phyloP scores from a whole-genome alignment of 2,797 vertebrate species.

The Arrhamphus sclerolepis region DNA sequence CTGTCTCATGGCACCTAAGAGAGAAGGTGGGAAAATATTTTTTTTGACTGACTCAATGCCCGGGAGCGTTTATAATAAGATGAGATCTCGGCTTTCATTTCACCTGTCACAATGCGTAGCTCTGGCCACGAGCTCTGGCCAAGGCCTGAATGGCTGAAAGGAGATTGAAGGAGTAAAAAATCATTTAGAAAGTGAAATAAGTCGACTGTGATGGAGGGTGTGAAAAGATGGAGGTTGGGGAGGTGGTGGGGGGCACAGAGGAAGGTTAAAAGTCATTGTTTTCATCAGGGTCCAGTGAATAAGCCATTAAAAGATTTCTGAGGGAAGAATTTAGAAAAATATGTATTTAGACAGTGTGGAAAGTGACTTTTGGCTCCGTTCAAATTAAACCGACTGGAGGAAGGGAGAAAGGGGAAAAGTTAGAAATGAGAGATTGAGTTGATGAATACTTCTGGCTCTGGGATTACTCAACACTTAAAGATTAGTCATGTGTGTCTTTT shows the following conservation, averaged over 20 bases:
- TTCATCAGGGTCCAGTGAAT: slow-evolving; percentile 73
- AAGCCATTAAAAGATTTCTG: slow-evolving; percentile 81
- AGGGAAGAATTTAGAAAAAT: slow-evolving; percentile 82
- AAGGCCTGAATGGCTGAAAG: slow-evolving; percentile 67
- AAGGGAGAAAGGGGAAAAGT: slow-evolving; percentile 45
- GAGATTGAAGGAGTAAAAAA: slow-evolving; percentile 81
- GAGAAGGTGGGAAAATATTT: slow-evolving; percentile 56
- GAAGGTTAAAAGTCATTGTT: slow-evolving; percentile 82
- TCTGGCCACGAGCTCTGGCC: slow-evolving; percentile 57
- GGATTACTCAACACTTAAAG: slow-evolving; percentile 72
- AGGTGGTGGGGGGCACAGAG: slow-evolving; percentile 33
- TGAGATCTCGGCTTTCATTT: slow-evolving; percentile 83
- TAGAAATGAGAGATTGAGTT: slow-evolving; percentile 63
- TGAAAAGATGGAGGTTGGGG: slow-evolving; percentile 36
- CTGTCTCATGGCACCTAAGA: slow-evolving; percentile 58
- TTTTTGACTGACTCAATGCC: slow-evolving; percentile 77
- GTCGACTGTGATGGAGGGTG: slow-evolving; percentile 64
- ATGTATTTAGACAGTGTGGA: slow-evolving; percentile 66
- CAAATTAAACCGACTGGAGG: slow-evolving; percentile 69
- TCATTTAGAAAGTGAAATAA: slow-evolving; percentile 82
- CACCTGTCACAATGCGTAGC: slow-evolving; percentile 78
- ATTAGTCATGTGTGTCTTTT: slow-evolving; percentile 71
- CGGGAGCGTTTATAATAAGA: slow-evolving; percentile 79
- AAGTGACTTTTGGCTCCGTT: slow-evolving; percentile 58
- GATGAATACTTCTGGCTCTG: slow-evolving; percentile 67